Conservation (phyloP, 2,888 invertebrate genomes). For the Calameuta filiformis region DNA sequence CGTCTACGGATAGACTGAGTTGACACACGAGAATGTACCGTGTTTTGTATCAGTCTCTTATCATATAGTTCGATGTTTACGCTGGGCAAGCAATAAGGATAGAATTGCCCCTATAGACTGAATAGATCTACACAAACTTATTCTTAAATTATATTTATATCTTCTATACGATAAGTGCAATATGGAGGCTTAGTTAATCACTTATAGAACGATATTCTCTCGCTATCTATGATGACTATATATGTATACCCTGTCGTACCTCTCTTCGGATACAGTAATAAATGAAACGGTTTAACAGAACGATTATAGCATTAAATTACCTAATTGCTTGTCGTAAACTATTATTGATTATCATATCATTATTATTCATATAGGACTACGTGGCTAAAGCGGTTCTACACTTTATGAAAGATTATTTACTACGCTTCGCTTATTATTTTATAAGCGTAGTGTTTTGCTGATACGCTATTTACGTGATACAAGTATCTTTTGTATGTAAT, state of each 20-base stretch:
- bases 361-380: no score
- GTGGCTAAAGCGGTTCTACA: no score
- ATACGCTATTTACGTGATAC: background rate
- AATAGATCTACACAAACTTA: background rate
- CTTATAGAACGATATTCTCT: background rate
- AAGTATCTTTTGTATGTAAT: background rate
- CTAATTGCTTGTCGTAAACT: no score
- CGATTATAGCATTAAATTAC: background rate
- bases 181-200: background rate
- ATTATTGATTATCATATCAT: no score
- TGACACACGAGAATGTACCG: constrained; percentile 24
- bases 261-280: background rate
- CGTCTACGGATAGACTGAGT: constrained; percentile 42
- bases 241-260: background rate
- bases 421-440: background rate
- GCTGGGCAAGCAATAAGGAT: background rate
- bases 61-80: constrained; percentile 21
- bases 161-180: background rate
- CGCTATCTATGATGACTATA: background rate
- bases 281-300: background rate
- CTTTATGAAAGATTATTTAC: background rate
- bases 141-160: background rate
- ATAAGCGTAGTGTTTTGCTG: background rate
- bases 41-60: constrained; percentile 42
- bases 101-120: background rate